phyloP scores from a whole-genome alignment of 2,797 vertebrate genomes.

The Florisuga fusca region DNA sequence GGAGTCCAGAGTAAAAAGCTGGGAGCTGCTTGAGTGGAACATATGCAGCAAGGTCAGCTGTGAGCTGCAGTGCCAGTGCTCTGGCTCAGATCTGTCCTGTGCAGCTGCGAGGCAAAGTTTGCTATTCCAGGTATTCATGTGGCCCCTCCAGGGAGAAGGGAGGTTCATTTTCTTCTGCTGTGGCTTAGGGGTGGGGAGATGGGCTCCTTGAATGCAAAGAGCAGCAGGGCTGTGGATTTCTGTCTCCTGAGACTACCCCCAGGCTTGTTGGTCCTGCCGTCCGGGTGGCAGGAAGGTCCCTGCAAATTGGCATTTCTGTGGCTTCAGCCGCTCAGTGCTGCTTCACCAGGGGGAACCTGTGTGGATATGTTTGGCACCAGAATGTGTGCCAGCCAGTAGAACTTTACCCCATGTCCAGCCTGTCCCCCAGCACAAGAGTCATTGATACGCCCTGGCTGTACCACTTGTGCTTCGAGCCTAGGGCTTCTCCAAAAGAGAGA shows the following conservation, averaged over 20 bases:
- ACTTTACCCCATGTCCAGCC: background rate
- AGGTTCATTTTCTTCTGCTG: background rate
- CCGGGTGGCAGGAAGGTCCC: background rate
- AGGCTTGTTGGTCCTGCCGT: background rate
- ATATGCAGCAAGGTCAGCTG: background rate
- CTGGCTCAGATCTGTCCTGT: background rate
- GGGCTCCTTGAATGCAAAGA: background rate
- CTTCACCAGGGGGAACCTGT: background rate
- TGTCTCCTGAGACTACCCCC: background rate
- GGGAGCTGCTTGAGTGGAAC: background rate
- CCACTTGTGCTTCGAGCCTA: background rate
- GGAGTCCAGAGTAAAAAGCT: background rate
- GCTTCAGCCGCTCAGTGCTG: background rate
- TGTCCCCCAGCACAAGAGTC: background rate
- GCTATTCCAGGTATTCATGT: background rate
- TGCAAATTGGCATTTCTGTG: background rate
- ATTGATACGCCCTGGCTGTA: background rate
- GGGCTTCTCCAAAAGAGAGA: background rate
- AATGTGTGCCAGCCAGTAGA: background rate
- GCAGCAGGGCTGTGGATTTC: background rate
- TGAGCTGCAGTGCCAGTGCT: background rate
- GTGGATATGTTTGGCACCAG: background rate
- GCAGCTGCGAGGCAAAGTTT: background rate
- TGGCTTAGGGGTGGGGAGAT: background rate
- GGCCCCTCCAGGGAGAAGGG: background rate